Evolutionary conservation across 2,888 invertebrate genomes (phyloP).

Genomic region (Chloromyia formosa): DNA sequence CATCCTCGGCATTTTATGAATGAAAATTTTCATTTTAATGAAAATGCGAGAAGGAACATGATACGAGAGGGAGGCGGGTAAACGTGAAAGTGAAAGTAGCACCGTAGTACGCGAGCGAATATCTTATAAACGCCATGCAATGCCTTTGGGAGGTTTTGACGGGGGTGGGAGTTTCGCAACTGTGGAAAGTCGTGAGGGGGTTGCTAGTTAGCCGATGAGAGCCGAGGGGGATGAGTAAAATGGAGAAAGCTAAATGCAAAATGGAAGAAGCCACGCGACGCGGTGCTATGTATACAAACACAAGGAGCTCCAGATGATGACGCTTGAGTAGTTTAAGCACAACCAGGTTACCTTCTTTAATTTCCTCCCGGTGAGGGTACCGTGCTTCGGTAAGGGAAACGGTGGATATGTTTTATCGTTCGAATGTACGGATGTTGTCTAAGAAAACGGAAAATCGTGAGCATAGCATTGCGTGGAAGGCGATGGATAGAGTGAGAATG

Average conservation of each 20-base stretch:
- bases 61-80: slow-evolving; percentile 20
- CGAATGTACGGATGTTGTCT: slow-evolving; percentile 23
- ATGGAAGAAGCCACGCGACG: not conserved
- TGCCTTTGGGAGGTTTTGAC: slow-evolving; percentile 32
- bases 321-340: slow-evolving; percentile 44
- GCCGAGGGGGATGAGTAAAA: not conserved
- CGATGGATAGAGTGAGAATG: not conserved
- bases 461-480: slow-evolving; percentile 20
- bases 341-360: slow-evolving; percentile 48
- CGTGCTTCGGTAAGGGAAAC: slow-evolving; percentile 1
- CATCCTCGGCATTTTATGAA: slow-evolving; percentile 48
- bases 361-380: slow-evolving; percentile 45
- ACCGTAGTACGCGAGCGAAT: slow-evolving; percentile 38
- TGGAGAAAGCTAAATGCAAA: slow-evolving; percentile 9
- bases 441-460: slow-evolving; percentile 44
- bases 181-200: slow-evolving; percentile 14
- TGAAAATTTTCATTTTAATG: slow-evolving; percentile 51
- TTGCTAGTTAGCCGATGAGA: slow-evolving; percentile 31
- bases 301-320: slow-evolving; percentile 31
- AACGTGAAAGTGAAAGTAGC: slow-evolving; percentile 47
- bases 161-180: not conserved
- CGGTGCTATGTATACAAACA: slow-evolving; percentile 26
- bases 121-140: slow-evolving; percentile 19
- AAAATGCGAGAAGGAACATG: slow-evolving; percentile 39
- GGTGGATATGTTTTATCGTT: slow-evolving; percentile 28